A percentile compares a stretch with the other conserved stretches of the same genome.
phyloP scores from a whole-genome alignment of 2,113 vertebrate species.

The Oryzias curvinotus region DNA sequence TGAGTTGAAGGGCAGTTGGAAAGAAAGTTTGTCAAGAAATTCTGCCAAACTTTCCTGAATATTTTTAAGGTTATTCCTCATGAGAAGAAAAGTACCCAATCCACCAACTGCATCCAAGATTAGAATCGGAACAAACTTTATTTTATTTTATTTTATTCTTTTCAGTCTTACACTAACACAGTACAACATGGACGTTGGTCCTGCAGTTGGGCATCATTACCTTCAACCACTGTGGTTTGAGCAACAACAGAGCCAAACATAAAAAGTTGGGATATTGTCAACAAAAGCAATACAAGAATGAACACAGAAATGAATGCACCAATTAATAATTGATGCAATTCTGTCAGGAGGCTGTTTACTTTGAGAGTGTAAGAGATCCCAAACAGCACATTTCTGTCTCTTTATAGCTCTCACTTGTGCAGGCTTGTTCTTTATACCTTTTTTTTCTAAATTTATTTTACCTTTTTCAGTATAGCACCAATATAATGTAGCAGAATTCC shows the following conservation, averaged over 20 bases:
- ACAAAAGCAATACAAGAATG: conserved; percentile 12
- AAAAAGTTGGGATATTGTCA: conserved; percentile 10
- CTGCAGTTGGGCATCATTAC: conserved; percentile 11
- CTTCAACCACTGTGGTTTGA: conserved; percentile 9
- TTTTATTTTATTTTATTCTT: background rate
- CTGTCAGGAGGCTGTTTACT: conserved; percentile 50
- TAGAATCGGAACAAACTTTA: background rate
- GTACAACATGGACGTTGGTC: conserved; percentile 2
- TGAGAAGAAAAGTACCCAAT: conserved; percentile 3
- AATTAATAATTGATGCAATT: conserved; percentile 60
- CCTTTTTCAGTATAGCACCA: background rate
- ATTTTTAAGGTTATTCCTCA: conserved; percentile 1
- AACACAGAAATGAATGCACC: background rate
- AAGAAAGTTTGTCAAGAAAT: conserved; percentile 38
- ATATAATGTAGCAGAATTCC: too few species aligned
- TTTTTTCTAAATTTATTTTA: too few species aligned
- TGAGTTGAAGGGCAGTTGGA: conserved; percentile 18
- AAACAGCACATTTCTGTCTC: conserved; percentile 36
- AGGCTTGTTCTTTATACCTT: background rate
- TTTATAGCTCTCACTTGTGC: conserved; percentile 7
- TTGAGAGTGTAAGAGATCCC: conserved; percentile 50
- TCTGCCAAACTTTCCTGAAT: conserved; percentile 27
- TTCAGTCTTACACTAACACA: conserved; percentile 6
- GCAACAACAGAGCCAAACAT: conserved; percentile 12
- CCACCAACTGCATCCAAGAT: conserved; percentile 4